Base-by-base conservation (phyloP, 2,113 vertebrate genomes). In the Perca flavescens region DNA sequence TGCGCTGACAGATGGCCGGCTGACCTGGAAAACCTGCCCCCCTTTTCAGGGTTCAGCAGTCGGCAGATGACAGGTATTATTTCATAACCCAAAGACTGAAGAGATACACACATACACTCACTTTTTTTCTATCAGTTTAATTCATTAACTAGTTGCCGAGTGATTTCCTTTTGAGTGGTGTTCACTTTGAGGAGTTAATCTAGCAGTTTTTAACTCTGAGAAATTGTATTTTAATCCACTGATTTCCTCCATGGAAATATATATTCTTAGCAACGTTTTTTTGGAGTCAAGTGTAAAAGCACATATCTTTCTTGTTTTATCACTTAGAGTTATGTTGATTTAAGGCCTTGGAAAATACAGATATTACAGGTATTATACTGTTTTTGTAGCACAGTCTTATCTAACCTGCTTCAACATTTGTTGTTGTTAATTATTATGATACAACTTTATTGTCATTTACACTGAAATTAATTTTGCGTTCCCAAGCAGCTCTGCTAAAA, bases 21-120 rank as follows among this genome's bases (percentile, higher is more conserved):
- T 97, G 96, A 98, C 97, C 97, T 97, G 97, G 94, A 96, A 97
- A 96, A 96, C 96, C 96, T 96, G 96, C 95, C 96, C 96, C 96
- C 96, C 95, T 96, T 96, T 97, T 96, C 95, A 96, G 95, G 96
- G 96, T 97, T 97, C 96, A 97, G 95, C 96, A 96, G 96, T 95
- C 96, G 94, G 94, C 96, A 97, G 96, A 96, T 97, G 97, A 98
- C 97, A 98, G 98, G 97, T 99, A 98, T 97, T 96, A 97, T 97
- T 97, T 97, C 96, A 97, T 97, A 96, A 97, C 96, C 95, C 95
- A 95, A 95, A 95, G 96, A 96, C 95, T 96, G 75, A 96, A 95
- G 95, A 96, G 10, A 31, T n/a, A 73, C 49, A 34, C 40, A 62
- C 46, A 81, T 64, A 69, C 57, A 74, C 64, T n/a, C 50, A 57